phyloP scores from a whole-genome alignment of 2,113 vertebrate genomes.

The Pseudolaguvia tuberculata region DNA sequence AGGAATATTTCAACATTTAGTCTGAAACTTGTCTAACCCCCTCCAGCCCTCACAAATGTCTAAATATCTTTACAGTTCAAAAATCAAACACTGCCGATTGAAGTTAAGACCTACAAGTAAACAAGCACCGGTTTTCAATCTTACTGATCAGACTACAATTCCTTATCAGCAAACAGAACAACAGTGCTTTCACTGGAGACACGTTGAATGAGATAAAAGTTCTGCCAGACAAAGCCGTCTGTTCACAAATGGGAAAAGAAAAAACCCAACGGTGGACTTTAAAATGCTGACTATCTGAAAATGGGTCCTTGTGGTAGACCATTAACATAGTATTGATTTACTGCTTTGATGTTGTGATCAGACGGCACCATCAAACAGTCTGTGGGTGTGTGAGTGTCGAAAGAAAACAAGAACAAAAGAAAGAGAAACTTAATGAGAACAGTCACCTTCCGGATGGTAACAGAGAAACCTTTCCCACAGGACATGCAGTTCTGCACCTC shows the following conservation, averaged over 20 bases:
- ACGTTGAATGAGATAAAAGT: conserved; percentile 16
- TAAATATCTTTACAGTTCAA: neutral
- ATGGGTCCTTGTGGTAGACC: conserved; percentile 25
- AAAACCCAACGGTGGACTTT: neutral
- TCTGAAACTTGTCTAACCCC: no score
- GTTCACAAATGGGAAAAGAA: neutral
- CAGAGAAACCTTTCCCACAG: conserved; percentile 90
- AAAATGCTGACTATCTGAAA: conserved; percentile 17
- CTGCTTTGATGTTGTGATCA: conserved; percentile 28
- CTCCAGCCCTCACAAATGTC: neutral
- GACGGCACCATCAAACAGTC: conserved; percentile 31
- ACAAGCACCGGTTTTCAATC: conserved; percentile 8
- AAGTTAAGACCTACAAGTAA: conserved; percentile 8
- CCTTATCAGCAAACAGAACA: conserved; percentile 2
- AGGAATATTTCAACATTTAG: no score
- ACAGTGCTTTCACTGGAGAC: conserved; percentile 10
- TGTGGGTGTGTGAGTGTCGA: neutral
- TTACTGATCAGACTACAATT: neutral
- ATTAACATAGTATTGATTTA: conserved; percentile 42
- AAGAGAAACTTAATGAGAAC: neutral
- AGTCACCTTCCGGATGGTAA: conserved; percentile 89
- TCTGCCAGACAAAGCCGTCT: conserved; percentile 1
- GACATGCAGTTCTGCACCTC: conserved; percentile 97
- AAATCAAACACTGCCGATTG: conserved; percentile 1
- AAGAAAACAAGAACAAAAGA: neutral